Evolutionary conservation across 2,888 invertebrate species (phyloP).

Genomic region (Parnassius mnemosyne): DNA sequence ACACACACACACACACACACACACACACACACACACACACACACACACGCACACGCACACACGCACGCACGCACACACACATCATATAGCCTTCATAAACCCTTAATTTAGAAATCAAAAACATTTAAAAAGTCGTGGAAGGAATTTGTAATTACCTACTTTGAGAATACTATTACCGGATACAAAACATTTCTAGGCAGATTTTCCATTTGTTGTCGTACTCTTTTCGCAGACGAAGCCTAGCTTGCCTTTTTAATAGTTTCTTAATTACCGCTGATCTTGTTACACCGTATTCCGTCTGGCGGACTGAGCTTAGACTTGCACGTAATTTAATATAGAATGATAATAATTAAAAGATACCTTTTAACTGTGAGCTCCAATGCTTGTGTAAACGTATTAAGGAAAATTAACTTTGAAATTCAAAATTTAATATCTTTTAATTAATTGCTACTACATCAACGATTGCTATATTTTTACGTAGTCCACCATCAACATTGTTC

Average conservation of each 20-base stretch:
- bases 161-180: slow-evolving; percentile 25
- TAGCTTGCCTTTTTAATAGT: slow-evolving; percentile 48
- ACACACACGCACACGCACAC: too few relatives aligned
- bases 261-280: slow-evolving; percentile 57
- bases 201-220: neutral
- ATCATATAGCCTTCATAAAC: neutral
- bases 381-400: too few relatives aligned
- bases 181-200: slow-evolving; percentile 12
- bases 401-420: too few relatives aligned
- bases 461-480: too few relatives aligned
- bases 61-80: too few relatives aligned
- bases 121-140: neutral
- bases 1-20: too few relatives aligned
- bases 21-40: too few relatives aligned
- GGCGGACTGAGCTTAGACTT: neutral
- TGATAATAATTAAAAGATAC: neutral
- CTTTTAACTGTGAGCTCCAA: neutral
- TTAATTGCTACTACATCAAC: too few relatives aligned
- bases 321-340: slow-evolving; percentile 26
- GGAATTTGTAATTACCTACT: neutral
- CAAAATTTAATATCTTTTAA: too few relatives aligned
- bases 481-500: too few relatives aligned
- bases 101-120: neutral
- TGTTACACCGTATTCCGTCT: slow-evolving; percentile 43
- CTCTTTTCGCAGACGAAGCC: neutral